Evolutionary conservation across 2,113 vertebrate genomes (phyloP).

Genomic region (Corvus moneduloides): DNA sequence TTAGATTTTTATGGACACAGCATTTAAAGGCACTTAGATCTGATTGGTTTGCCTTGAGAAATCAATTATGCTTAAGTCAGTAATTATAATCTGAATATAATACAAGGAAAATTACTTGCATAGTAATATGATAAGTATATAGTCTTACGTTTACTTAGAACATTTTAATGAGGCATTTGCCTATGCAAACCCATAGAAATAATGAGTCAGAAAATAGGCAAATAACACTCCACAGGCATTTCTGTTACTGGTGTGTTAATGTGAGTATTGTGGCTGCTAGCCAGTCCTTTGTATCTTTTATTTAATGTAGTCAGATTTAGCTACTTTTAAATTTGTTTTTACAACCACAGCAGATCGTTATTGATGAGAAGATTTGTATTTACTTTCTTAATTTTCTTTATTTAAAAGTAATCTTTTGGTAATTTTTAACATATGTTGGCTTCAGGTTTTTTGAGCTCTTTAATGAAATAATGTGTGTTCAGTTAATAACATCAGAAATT

Average conservation of each 20-base stretch:
- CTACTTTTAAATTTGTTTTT: background rate
- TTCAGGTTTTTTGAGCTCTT: background rate
- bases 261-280: background rate
- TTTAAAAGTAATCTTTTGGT: background rate
- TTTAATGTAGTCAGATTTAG: background rate
- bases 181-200: slow-evolving; percentile 2
- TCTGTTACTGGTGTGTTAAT: background rate
- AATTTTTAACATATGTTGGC: background rate
- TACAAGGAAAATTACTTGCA: background rate
- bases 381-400: background rate
- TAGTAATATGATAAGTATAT: background rate
- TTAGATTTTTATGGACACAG: background rate
- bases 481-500: background rate
- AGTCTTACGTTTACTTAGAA: background rate
- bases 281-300: background rate
- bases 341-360: background rate
- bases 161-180: slow-evolving; percentile 10
- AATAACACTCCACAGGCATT: background rate
- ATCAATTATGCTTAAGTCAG: background rate
- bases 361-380: background rate
- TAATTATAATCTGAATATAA: background rate
- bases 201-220: background rate
- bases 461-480: background rate
- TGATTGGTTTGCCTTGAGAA: background rate
- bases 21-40: background rate